Base-by-base conservation (phyloP, 2,113 vertebrate species). In the Caloenas nicobarica region DNA sequence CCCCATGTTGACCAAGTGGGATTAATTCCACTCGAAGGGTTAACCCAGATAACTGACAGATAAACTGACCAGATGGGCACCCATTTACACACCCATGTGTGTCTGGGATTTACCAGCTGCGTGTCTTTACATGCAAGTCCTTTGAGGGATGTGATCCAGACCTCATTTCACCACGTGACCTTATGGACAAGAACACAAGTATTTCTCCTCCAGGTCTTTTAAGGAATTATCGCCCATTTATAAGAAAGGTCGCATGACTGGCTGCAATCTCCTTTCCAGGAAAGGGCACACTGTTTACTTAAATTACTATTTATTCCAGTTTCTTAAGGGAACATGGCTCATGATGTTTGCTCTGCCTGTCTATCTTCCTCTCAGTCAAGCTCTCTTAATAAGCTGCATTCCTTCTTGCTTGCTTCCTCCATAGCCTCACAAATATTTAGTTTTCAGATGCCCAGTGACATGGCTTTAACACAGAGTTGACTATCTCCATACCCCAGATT, bases 51-150 rank as follows among this genome's bases (percentile, higher is more conserved):
- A 23, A 31, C 28, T 16, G 23, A 36, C 19, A 65, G 34, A 19
- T 44, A 23, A 77, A 2, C 40, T 64, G 62, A 16, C 53, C 21
- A 69, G 16, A 50, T 51, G n/a, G 14, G 8, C 19, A 92, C 34
- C 11, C 25, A 58, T 81, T 81, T 70, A 50, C 54, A 71, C 25
- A 53, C 2, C 5, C 0, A 0, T 34, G 6, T 61, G 17, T n/a
- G 38, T 19, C 14, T 46, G 13, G 13, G 13, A 69, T 65, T 89
- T 34, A 33, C 15, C 11, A 11, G 10, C 5, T 69, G 13, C 70
- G 3, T 66, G 33, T 33, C 77, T 84, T 84, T 62, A 26, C 11
- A 19, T 25, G 2, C 19, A 60, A 89, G 38, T 53, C 26, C 42
- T 84, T 53, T 82, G 61, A 82, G 29, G 7, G 26, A 6, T 51